Evolutionary conservation across 2,113 vertebrate species (phyloP).

Genomic region (Megalops atlanticus): DNA sequence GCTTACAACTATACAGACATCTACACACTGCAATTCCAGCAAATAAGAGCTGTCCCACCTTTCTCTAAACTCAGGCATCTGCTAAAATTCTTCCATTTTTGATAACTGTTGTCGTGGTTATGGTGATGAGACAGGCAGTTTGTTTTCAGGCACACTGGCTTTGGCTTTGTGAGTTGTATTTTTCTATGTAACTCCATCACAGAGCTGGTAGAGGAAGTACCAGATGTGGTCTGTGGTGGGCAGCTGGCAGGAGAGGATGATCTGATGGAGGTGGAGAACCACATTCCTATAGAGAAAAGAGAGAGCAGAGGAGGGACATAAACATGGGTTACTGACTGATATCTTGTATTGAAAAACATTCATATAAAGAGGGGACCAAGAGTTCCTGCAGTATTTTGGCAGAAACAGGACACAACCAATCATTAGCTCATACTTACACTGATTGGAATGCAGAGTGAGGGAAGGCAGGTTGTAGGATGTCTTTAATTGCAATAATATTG

Average conservation of each 20-base stretch:
- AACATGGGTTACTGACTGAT: background rate
- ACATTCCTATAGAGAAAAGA: conserved; percentile 77
- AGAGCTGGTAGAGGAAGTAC: conserved; percentile 97
- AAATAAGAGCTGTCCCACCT: conserved; percentile 17
- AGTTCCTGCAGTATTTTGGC: no score
- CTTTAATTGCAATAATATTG: conserved; percentile 94
- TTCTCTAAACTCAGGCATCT: conserved; percentile 13
- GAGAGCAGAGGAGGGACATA: background rate
- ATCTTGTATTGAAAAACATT: no score
- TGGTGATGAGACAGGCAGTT: no score
- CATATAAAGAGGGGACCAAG: no score
- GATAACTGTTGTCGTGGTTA: no score
- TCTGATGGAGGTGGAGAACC: conserved; percentile 94
- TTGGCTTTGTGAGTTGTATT: no score
- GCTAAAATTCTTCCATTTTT: no score
- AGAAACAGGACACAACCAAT: background rate
- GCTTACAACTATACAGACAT: background rate
- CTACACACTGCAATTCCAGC: background rate
- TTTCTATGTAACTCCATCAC: no score
- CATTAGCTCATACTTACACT: conserved; percentile 74
- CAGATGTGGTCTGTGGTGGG: conserved; percentile 88
- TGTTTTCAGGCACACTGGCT: no score
- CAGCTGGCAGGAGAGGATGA: conserved; percentile 89
- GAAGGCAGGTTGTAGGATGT: conserved; percentile 83
- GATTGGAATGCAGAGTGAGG: conserved; percentile 87